These are phyloP conservation scores for Choreutis nemorana DNA, from an alignment of 2,888 invertebrate genomes.

Conservation along the genomic window DNA sequence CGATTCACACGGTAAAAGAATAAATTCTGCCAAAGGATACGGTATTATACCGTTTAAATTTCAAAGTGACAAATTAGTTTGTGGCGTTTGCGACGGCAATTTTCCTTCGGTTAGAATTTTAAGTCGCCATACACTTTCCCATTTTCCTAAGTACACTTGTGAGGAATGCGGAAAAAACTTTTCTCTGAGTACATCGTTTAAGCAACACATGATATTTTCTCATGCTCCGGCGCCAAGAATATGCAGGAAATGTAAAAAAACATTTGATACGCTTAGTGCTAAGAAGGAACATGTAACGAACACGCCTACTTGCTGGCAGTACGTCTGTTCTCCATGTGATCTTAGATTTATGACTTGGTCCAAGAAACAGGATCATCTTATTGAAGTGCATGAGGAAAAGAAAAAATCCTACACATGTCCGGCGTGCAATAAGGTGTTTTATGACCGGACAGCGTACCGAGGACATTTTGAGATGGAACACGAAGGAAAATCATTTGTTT, in stretches of 20 bases:
- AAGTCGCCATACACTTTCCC: slow-evolving; percentile 22
- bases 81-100: slow-evolving; percentile 19
- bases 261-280: slow-evolving; percentile 15
- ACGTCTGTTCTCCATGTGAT: slow-evolving; percentile 18
- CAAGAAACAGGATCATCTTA: slow-evolving; percentile 16
- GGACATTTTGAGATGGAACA: too few species aligned
- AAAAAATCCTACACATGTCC: slow-evolving; percentile 16
- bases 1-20: slow-evolving; percentile 10
- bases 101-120: slow-evolving; percentile 17
- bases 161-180: slow-evolving; percentile 23
- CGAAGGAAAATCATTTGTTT: slow-evolving; percentile 22
- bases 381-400: slow-evolving; percentile 14
- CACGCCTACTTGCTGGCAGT: slow-evolving; percentile 17
- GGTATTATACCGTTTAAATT: slow-evolving; percentile 20
- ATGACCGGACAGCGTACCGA: too few species aligned
- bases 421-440: slow-evolving; percentile 18
- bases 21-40: slow-evolving; percentile 11
- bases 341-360: slow-evolving; percentile 17
- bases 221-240: too few species aligned
- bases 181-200: slow-evolving; percentile 14
- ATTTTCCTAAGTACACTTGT: slow-evolving; percentile 22
- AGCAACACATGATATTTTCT: slow-evolving; percentile 14
- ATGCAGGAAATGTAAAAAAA: slow-evolving; percentile 19
- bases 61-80: slow-evolving; percentile 15
- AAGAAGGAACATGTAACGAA: slow-evolving; percentile 16